Evolutionary conservation across 2,888 invertebrate genomes (phyloP), one percentile per base, ranked within the genome.

Genomic region (Leistus spinibarbis): DNA sequence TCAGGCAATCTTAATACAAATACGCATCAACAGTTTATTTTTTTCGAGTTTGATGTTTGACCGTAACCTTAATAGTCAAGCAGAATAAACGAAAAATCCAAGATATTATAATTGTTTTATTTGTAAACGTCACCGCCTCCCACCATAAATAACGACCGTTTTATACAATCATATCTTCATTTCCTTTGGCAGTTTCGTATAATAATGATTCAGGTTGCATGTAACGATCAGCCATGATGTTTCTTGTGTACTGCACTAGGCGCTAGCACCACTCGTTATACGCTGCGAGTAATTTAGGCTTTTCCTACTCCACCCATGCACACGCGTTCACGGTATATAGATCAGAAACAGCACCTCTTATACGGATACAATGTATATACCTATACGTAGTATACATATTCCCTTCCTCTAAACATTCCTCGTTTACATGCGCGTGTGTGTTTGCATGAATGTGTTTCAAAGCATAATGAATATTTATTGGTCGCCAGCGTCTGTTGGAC

Each of bases 401-500:
- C 60, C 60, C 60, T 17, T 60, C 2, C 22, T 60, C 7, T 60
- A 60, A 60, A 22, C 17, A 60, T 19, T 17, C 60, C 3, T 20
- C 17, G 17, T 60, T 10, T 60, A 60, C 22, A 19, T 60, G 22
- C 60, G 60, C 22, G 40, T 53, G 60, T 62, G 62, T 62, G 27
- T 66, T 68, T 54, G 54, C 19, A 22, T 54, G 65, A 56, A 65
- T 72, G 24, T 71, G 57, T 82, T 82, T 81, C 78, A 80, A 80
- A 82, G 80, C 79, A 81, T 82, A 82, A 84, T 84, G 83, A 84
- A 84, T 84, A 84, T 84, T 84, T 83, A 84, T 83, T 82, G 82
- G 79, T 79, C 78, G 81, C 81, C 80, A 80, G 78, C 80, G 80
- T 82, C 81, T 80, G 81, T 82, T 79, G 82, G 81, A 82, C 82